Conservation (phyloP, 2,797 vertebrate species). For the Coilia nasus region DNA sequence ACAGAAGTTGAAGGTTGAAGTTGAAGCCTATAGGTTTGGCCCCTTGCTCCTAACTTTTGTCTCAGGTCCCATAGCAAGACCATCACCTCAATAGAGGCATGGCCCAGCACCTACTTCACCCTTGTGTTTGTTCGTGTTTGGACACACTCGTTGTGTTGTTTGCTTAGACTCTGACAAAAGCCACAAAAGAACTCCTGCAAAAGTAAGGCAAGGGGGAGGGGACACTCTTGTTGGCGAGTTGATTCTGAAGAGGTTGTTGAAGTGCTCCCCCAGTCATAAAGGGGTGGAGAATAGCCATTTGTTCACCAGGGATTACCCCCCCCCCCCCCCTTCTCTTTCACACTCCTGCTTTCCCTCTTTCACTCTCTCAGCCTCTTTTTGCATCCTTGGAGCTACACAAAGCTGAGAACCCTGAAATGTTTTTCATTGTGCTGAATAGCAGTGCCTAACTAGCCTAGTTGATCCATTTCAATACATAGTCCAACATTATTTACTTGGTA, state of each 20-base stretch:
- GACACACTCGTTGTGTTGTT: slow-evolving; percentile 73
- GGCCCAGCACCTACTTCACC: slow-evolving; percentile 33
- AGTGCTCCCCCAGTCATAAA: slow-evolving; percentile 66
- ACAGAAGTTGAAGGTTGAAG: neutral
- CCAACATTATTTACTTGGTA: slow-evolving; percentile 65
- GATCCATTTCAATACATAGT: slow-evolving; percentile 73
- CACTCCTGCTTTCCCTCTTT: neutral
- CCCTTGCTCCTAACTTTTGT: neutral
- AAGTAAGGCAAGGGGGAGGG: slow-evolving; percentile 69
- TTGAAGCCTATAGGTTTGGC: neutral
- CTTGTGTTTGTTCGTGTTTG: slow-evolving; percentile 65
- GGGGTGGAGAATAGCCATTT: slow-evolving; percentile 73
- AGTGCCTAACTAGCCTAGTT: slow-evolving; percentile 77
- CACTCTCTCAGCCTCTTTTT: neutral
- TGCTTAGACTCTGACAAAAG: slow-evolving; percentile 68
- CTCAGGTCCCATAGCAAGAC: neutral
- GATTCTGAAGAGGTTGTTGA: slow-evolving; percentile 73
- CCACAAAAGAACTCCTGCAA: slow-evolving; percentile 65
- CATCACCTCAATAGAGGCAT: neutral
- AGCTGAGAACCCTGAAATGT: slow-evolving; percentile 1
- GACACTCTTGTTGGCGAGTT: slow-evolving; percentile 62
- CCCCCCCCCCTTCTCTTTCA: neutral
- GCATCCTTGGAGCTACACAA: slow-evolving; percentile 6
- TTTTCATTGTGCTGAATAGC: slow-evolving; percentile 68
- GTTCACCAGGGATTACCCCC: slow-evolving; percentile 57